Evolutionary conservation across 2,888 invertebrate genomes (phyloP).

Genomic region (Trichopria drosophilae): DNA sequence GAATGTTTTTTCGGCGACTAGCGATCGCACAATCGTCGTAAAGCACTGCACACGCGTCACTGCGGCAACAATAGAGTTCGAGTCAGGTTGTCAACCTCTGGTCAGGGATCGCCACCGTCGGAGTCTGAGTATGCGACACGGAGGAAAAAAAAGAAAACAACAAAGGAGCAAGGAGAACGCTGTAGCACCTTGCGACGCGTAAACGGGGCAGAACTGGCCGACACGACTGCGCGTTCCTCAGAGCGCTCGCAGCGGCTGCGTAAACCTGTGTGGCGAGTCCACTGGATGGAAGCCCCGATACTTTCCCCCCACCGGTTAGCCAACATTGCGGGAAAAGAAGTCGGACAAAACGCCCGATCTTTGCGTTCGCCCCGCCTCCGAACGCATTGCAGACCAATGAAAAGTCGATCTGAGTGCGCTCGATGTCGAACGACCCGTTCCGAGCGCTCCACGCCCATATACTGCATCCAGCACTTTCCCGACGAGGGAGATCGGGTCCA

Average conservation of each 20-base stretch:
- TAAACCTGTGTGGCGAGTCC: slow-evolving; percentile 51
- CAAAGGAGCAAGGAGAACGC: too few species aligned
- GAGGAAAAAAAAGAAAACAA: too few species aligned
- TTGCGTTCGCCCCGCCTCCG: slow-evolving; percentile 16
- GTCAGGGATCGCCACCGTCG: too few species aligned
- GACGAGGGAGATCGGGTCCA: too few species aligned
- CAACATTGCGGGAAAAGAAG: slow-evolving; percentile 26
- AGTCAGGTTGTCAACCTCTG: too few species aligned
- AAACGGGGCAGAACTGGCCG: too few species aligned
- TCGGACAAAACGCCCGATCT: slow-evolving; percentile 25
- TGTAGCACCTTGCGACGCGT: too few species aligned
- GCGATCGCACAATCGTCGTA: slow-evolving; percentile 23
- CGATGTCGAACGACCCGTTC: too few species aligned
- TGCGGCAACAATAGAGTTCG: slow-evolving; percentile 16
- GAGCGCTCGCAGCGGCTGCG: slow-evolving; percentile 56
- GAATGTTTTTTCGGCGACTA: slow-evolving; percentile 9
- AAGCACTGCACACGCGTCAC: slow-evolving; percentile 13
- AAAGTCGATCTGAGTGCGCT: slow-evolving; percentile 7
- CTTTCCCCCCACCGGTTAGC: slow-evolving; percentile 29
- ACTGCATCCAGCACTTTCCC: too few species aligned
- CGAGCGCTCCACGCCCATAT: slow-evolving; percentile 25
- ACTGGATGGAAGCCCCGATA: slow-evolving; percentile 39
- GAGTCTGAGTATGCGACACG: too few species aligned
- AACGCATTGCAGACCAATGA: slow-evolving; percentile 16
- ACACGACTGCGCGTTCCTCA: slow-evolving; percentile 32